A percentile compares a stretch with the other conserved stretches of the same genome.
Evolutionary conservation across 2,113 vertebrate species (phyloP).

Genomic region (Scopus umbretta): DNA sequence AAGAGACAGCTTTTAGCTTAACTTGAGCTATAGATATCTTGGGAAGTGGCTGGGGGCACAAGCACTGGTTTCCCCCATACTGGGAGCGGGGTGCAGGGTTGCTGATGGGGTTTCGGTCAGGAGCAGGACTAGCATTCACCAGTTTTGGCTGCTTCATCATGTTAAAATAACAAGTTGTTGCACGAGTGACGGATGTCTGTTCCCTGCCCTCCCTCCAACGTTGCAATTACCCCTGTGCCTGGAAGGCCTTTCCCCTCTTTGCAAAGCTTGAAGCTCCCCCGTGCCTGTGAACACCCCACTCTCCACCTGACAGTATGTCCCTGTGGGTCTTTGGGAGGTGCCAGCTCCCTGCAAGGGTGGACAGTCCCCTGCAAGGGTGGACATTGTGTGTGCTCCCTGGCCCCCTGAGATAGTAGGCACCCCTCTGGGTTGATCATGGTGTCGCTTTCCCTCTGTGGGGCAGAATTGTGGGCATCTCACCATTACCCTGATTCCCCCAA

Average conservation of each 20-base stretch:
- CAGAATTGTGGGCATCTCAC: background rate
- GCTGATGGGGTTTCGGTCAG: background rate
- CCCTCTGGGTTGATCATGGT: fast-evolving
- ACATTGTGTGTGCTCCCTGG: background rate
- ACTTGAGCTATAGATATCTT: background rate
- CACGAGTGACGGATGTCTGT: background rate
- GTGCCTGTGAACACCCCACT: background rate
- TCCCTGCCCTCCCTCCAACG: background rate
- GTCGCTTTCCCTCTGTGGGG: too few species aligned
- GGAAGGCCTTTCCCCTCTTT: background rate
- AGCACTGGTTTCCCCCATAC: background rate
- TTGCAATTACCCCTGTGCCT: background rate
- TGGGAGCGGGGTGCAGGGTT: background rate
- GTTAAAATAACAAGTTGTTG: background rate
- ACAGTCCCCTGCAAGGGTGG: background rate
- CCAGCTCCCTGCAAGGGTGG: background rate
- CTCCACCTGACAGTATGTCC: fast-evolving
- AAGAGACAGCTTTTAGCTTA: background rate
- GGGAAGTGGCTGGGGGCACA: background rate
- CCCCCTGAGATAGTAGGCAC: background rate
- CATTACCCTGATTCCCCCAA: background rate
- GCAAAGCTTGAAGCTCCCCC: background rate
- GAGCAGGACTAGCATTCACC: background rate
- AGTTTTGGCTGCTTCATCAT: background rate
- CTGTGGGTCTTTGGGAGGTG: background rate